These are phyloP conservation scores for Orthosia cruda DNA, from an alignment of 2,888 invertebrate species.

Conservation along the genomic window DNA sequence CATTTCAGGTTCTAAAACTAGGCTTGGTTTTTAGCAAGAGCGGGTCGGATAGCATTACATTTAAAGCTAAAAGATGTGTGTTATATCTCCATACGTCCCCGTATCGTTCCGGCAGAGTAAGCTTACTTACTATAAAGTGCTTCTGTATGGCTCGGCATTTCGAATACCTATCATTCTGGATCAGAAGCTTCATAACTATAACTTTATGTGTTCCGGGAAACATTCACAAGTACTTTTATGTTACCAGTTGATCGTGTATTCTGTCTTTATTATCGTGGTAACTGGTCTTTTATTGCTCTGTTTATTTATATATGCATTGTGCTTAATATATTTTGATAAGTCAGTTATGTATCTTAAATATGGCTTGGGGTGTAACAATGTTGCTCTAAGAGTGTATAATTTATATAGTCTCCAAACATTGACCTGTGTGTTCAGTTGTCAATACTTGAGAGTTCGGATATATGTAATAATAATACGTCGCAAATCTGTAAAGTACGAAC, in stretches of 20 bases:
- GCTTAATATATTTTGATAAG: background rate
- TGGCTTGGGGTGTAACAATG: constrained; percentile 2
- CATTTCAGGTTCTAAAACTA: constrained; percentile 32
- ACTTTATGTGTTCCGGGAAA: constrained; percentile 36
- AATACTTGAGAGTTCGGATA: constrained; percentile 58
- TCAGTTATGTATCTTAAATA: constrained; percentile 6
- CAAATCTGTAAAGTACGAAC: constrained; percentile 27
- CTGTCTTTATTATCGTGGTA: constrained; percentile 33
- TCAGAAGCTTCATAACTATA: constrained; percentile 52
- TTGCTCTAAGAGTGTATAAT: constrained; percentile 25
- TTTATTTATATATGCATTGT: constrained; percentile 7
- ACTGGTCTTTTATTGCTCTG: constrained; percentile 24
- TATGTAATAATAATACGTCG: too few relatives aligned
- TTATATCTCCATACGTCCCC: constrained; percentile 24
- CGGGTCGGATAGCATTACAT: constrained; percentile 30
- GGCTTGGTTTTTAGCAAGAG: constrained; percentile 27
- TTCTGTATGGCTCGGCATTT: constrained; percentile 54
- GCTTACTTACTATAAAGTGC: constrained; percentile 53
- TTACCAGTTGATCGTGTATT: constrained; percentile 42
- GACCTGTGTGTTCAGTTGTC: constrained; percentile 60
- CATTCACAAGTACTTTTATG: constrained; percentile 47
- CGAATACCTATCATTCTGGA: constrained; percentile 57
- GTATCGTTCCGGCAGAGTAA: constrained; percentile 33
- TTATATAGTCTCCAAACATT: constrained; percentile 39
- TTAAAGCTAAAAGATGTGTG: constrained; percentile 25